Conservation (phyloP, 2,888 invertebrate genomes). For the Tryphoninae sp. region DNA sequence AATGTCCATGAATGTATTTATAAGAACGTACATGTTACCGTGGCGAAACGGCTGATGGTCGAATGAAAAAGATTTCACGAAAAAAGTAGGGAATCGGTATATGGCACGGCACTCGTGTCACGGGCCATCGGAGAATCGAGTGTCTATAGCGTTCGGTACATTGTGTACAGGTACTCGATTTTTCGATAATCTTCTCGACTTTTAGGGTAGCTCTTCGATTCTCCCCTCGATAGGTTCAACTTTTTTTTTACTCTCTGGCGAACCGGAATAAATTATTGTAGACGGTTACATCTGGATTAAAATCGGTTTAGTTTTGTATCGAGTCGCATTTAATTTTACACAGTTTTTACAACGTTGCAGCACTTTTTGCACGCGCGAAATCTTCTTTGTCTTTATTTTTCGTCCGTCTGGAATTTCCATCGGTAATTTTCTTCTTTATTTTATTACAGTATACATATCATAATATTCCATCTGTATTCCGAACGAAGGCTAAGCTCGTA, state of each 20-base stretch:
- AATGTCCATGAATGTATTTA: neutral
- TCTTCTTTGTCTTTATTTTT: neutral
- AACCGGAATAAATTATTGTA: too few species aligned
- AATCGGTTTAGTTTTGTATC: too few species aligned
- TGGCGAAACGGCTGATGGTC: slow-evolving; percentile 24
- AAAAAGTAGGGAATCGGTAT: slow-evolving; percentile 29
- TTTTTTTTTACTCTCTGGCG: neutral
- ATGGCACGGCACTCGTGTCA: slow-evolving; percentile 43
- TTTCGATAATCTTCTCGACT: slow-evolving; percentile 46
- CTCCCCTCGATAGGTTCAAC: slow-evolving; percentile 3
- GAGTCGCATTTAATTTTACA: too few species aligned
- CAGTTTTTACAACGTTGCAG: too few species aligned
- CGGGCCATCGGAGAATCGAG: slow-evolving; percentile 50
- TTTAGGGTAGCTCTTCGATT: slow-evolving; percentile 22
- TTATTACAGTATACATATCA: slow-evolving; percentile 4
- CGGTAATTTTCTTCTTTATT: neutral
- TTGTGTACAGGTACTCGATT: slow-evolving; percentile 48
- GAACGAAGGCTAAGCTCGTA: slow-evolving; percentile 18
- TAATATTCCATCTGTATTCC: slow-evolving; percentile 32
- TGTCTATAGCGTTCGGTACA: slow-evolving; percentile 31
- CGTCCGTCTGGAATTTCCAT: slow-evolving; percentile 3
- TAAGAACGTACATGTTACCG: slow-evolving; percentile 13
- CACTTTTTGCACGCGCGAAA: too few species aligned
- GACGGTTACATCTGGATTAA: too few species aligned
- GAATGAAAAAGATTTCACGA: slow-evolving; percentile 10